Conservation (phyloP, 2,888 invertebrate genomes). For the Hedychridium roseum region DNA sequence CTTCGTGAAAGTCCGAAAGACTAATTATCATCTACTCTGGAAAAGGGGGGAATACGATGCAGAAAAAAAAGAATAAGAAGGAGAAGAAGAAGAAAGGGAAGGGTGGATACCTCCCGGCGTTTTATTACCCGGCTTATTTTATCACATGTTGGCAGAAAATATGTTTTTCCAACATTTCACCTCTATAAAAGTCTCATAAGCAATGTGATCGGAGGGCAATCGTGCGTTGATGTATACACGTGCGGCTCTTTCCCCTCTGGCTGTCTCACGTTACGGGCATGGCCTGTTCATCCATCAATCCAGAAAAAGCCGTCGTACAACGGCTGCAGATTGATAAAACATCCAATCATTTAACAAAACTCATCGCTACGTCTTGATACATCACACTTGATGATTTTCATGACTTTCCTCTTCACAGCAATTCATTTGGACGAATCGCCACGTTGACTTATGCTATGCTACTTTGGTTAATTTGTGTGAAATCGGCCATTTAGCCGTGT, state of each 20-base stretch:
- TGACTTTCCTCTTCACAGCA: too few relatives aligned
- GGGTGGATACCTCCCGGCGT: constrained; percentile 12
- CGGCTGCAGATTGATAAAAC: constrained; percentile 59
- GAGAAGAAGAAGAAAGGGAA: constrained; percentile 5
- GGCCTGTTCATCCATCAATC: constrained; percentile 51
- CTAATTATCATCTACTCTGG: too few relatives aligned
- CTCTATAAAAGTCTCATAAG: constrained; percentile 56
- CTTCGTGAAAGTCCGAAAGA: too few relatives aligned
- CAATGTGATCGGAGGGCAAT: constrained; percentile 48
- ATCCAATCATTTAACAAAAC: constrained; percentile 55
- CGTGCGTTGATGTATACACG: constrained; percentile 23
- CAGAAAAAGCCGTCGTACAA: constrained; percentile 32
- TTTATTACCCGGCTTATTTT: constrained; percentile 43
- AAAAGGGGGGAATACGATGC: not conserved
- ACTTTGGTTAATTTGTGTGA: constrained; percentile 55
- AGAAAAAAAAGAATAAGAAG: constrained; percentile 4
- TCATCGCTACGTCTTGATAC: too few relatives aligned
- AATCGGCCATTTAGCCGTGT: constrained; percentile 47
- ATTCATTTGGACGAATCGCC: too few relatives aligned
- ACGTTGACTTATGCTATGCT: too few relatives aligned
- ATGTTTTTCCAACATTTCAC: constrained; percentile 40
- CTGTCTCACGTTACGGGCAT: constrained; percentile 48
- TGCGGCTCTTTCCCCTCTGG: constrained; percentile 11
- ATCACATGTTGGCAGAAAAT: constrained; percentile 20
- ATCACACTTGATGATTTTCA: too few relatives aligned